Evolutionary conservation across 2,888 invertebrate species (phyloP), one percentile per base, ranked within the genome.

Genomic region (Eumerus sabulonum): DNA sequence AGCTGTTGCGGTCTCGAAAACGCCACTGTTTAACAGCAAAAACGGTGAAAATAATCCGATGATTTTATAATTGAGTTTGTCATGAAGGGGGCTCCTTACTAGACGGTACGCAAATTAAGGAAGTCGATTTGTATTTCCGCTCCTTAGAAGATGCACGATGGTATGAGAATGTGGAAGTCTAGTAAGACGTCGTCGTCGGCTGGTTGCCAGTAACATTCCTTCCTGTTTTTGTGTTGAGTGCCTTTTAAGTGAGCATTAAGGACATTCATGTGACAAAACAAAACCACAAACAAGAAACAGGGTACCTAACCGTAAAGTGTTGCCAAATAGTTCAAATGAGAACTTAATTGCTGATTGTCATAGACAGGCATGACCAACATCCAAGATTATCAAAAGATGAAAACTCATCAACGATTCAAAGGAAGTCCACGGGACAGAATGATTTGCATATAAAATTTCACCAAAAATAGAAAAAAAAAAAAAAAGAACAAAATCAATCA

Each of bases 1-100:
- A 14, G 81, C 60, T 48, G 66, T 66, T 60, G 60, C 57, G 76
- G 71, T 56, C 70, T 74, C 59, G 13, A 64, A 60, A 79, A 64
- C 42, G 40, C 50, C 27, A 18, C 53, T 64, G 45, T 27, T 44
- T 54, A 66, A 66, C 13, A 76, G 70, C 71, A 76, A 81, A 81
- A 81, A 81, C 76, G 66, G 76, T 76, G 79, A 81, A 81, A 81
- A 76, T 81, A 81, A 81, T 81, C 81, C 81, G 81, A 81, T 81
- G 76, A 81, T 81, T 81, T 81, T 81, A 76, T 81, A 81, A 81
- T 81, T 81, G 81, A 81, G 76, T 81, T 81, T 76, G 68, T 50
- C 79, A 64, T 64, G 74, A 74, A 74, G 63, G 79, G 64, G 74
- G 77, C 54, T 64, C 56, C 40, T 64, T 70, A 44, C 59, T 53